A percentile compares a stretch with the other conserved stretches of the same genome.
phyloP scores from a whole-genome alignment of 2,797 vertebrate species.

The Sparidentex hasta region DNA sequence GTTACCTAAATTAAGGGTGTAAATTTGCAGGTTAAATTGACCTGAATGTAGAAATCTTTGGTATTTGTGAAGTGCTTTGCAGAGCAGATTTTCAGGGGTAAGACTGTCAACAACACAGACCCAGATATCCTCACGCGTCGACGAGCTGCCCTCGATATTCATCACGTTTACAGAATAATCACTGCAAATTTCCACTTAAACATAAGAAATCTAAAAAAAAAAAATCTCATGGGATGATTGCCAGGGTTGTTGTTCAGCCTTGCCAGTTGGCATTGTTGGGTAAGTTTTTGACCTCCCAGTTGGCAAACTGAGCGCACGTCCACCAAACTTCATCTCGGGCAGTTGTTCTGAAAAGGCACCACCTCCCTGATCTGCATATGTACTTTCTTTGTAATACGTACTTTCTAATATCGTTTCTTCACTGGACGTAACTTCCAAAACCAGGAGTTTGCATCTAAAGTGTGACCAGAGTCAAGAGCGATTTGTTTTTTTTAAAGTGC shows the following conservation, averaged over 20 bases:
- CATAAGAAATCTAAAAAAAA: background rate
- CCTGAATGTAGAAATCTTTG: background rate
- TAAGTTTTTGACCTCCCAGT: slow-evolving; percentile 15
- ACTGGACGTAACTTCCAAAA: too few species aligned
- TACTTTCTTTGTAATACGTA: background rate
- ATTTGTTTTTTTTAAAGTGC: too few species aligned
- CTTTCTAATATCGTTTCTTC: too few species aligned
- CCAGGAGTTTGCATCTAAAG: too few species aligned
- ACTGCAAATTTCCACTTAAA: background rate
- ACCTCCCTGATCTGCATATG: background rate
- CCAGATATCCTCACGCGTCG: background rate
- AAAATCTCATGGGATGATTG: background rate
- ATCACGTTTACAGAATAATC: slow-evolving; percentile 1
- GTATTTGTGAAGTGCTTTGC: background rate
- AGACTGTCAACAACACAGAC: background rate
- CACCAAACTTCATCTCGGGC: background rate
- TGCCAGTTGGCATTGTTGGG: background rate
- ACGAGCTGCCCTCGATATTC: background rate
- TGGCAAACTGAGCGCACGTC: background rate
- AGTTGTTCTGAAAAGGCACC: background rate
- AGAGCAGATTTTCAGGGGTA: background rate
- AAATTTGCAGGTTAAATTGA: background rate
- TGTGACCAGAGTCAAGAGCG: too few species aligned
- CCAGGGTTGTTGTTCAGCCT: background rate
- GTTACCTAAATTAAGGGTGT: background rate